These are phyloP conservation scores for Thereva nobilitata DNA, from an alignment of 2,888 invertebrate species.

Conservation along the genomic window DNA sequence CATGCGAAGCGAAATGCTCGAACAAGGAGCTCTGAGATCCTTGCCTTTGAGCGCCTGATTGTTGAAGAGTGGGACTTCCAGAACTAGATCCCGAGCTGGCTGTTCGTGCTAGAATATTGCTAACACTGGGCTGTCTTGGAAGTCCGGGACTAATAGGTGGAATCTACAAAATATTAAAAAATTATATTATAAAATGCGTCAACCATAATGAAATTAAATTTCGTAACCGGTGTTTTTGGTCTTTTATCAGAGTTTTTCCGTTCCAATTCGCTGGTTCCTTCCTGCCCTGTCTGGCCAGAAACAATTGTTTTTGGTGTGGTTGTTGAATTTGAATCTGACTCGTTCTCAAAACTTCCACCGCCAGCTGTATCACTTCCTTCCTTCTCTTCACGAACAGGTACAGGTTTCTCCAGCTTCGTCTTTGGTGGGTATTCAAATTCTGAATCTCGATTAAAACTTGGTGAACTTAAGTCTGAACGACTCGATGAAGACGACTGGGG, in stretches of 20 bases:
- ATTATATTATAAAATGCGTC: no score
- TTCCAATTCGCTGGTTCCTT: constrained; percentile 47
- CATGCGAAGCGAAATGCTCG: constrained; percentile 86
- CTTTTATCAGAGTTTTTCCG: constrained; percentile 44
- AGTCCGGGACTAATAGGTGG: constrained; percentile 63
- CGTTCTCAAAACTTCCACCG: constrained; percentile 68
- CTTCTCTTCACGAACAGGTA: constrained; percentile 41
- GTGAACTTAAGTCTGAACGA: constrained; percentile 71
- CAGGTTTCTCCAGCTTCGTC: constrained; percentile 49
- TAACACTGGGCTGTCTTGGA: constrained; percentile 60
- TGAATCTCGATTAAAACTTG: constrained; percentile 71
- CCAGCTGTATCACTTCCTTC: constrained; percentile 32
- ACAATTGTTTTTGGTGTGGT: constrained; percentile 75
- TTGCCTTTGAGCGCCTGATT: constrained; percentile 65
- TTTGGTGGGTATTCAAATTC: constrained; percentile 67
- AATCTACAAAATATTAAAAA: constrained; percentile 52
- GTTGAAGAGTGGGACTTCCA: constrained; percentile 52
- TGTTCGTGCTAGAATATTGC: constrained; percentile 66
- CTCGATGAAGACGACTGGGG: constrained; percentile 77
- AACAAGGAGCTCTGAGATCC: constrained; percentile 83
- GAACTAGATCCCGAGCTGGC: constrained; percentile 68
- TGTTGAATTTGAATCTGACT: constrained; percentile 78
- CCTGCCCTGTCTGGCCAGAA: constrained; percentile 61
- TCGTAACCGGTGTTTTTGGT: constrained; percentile 51
- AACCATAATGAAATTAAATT: background rate